Evolutionary conservation across 2,888 invertebrate species (phyloP), one percentile per base, ranked within the genome.

Genomic region (Eilema griseolum): DNA sequence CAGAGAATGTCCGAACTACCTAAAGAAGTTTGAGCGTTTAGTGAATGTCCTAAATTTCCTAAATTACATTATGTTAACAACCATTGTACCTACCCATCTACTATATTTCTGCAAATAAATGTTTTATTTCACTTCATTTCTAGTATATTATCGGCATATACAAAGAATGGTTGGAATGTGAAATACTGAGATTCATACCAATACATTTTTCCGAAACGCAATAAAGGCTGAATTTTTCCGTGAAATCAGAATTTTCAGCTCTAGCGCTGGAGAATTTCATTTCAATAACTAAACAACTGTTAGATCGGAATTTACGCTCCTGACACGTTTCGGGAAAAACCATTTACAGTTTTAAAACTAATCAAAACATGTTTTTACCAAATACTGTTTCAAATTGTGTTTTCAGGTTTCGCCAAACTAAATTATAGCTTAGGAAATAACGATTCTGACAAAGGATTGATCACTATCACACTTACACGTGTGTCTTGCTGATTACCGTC

Each of bases 141-240:
- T 37, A 37, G 12, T 12, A 37, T 37, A 23, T 41, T 41, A 41
- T 41, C 16, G 1, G 16, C 41, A 37, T 14, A 37, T 37, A 37
- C 33, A 37, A 59, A 20, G n/a, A 24, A 66, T 20, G 7, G 12
- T 23, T 14, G 33, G 23, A 66, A 26, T 60, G 60, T 26, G 41
- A 66, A 37, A 62, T 70, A 28, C 63, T 26, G 37, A 66, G 31
- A 62, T n/a, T n/a, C n/a, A n/a, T 70, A 28, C 63, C 41, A 31
- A 24, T 31, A 46, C 61, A 70, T 70, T 73, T 80, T 80, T 72
- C 72, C 67, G 68, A 82, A 80, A 76, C 64, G 67, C 66, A 70
- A 70, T 82, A 65, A 71, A 79, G 57, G 68, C 33, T 61, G 52
- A 73, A 73, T 77, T 24, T 59, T 41, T 41, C 63, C 26, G 16